phyloP scores from a whole-genome alignment of 2,113 vertebrate species.

The Smithornis capensis region DNA sequence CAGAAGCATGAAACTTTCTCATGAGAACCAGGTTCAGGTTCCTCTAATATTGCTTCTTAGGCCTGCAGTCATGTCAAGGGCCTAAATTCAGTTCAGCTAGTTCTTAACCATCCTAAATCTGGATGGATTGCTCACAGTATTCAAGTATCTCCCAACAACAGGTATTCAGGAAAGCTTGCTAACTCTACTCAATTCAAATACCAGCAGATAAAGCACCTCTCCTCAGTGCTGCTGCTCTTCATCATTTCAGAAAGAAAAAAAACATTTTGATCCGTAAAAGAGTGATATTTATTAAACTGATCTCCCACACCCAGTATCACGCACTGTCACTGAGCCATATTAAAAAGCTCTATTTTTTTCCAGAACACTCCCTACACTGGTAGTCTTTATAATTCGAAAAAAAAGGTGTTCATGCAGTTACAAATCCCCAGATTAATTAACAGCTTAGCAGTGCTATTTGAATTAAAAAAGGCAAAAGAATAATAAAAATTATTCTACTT shows the following conservation, averaged over 20 bases:
- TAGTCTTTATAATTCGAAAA: neutral
- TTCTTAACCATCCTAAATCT: no score
- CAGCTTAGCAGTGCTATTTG: neutral
- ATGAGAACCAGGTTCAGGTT: no score
- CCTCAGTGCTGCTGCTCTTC: neutral
- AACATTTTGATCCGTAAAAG: neutral
- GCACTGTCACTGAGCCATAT: neutral
- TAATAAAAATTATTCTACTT: neutral
- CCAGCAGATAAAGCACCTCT: neutral
- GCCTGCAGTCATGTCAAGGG: no score
- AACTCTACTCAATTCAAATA: neutral
- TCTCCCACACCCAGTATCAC: neutral
- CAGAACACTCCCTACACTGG: neutral
- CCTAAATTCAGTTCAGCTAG: no score
- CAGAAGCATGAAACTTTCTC: no score
- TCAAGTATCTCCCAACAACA: no score
- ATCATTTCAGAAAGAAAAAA: conserved; percentile 28
- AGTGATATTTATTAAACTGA: neutral
- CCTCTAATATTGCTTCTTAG: no score
- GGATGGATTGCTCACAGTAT: no score
- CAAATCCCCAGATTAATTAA: neutral
- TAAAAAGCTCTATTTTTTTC: neutral
- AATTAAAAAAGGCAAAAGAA: neutral
- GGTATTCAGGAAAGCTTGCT: conserved; percentile 36
- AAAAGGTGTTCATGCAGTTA: neutral